A percentile compares a stretch with the other conserved stretches of the same genome.
These are phyloP conservation scores for Falco berigora DNA, from an alignment of 2,797 vertebrate genomes.

Conservation along the genomic window DNA sequence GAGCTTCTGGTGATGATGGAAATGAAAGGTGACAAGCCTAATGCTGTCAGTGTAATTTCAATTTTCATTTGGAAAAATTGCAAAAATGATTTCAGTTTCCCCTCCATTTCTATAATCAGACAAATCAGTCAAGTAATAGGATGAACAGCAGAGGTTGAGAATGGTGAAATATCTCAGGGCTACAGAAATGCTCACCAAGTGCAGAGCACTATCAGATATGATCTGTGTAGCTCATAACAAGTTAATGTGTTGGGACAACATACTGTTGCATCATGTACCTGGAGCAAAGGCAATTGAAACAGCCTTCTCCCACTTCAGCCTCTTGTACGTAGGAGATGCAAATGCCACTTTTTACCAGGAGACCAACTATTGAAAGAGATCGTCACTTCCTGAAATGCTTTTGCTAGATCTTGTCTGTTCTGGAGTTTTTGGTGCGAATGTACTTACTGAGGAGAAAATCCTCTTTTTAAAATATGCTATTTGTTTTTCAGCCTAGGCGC, in stretches of 20 bases:
- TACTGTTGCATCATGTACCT: rapidly evolving
- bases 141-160: background rate
- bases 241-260: background rate
- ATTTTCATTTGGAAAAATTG: background rate
- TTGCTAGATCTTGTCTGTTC: background rate
- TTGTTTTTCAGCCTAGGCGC: background rate
- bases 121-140: background rate
- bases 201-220: background rate
- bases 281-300: background rate
- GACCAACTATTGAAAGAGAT: background rate
- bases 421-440: background rate
- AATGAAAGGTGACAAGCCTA: background rate
- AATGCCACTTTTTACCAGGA: background rate
- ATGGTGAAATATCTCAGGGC: background rate
- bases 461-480: background rate
- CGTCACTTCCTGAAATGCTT: background rate
- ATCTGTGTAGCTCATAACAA: background rate
- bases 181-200: background rate
- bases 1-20: background rate
- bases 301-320: background rate
- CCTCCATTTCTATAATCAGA: background rate
- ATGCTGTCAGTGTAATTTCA: background rate
- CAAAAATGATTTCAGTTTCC: background rate
- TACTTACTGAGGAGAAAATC: background rate
- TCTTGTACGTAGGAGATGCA: background rate